phyloP scores from a whole-genome alignment of 2,797 vertebrate species.

The Philypnodon macrostomus region DNA sequence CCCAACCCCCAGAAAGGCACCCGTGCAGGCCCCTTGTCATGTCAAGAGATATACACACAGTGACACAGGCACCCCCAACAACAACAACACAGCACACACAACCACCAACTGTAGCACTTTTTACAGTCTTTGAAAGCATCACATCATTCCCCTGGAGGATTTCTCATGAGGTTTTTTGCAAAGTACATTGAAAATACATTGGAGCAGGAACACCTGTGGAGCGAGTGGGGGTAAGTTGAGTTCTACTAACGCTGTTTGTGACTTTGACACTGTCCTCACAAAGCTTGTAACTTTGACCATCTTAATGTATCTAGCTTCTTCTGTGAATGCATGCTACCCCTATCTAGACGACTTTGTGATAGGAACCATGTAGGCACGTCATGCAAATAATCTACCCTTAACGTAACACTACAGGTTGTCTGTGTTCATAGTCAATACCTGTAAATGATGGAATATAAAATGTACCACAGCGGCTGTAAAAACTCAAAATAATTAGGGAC shows the following conservation, averaged over 20 bases:
- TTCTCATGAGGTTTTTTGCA: conserved; percentile 23
- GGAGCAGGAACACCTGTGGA: not conserved
- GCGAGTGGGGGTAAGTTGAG: conserved; percentile 47
- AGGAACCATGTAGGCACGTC: no score
- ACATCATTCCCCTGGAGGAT: conserved; percentile 32
- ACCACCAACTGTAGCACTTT: conserved; percentile 22
- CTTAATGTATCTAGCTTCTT: not conserved
- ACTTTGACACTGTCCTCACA: no score
- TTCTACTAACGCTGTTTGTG: not conserved
- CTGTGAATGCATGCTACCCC: no score
- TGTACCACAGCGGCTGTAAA: no score
- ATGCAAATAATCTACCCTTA: no score
- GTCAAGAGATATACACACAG: conserved; percentile 58
- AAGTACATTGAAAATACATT: conserved; percentile 22
- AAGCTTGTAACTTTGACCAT: not conserved
- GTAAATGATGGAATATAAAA: no score
- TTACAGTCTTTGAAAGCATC: conserved; percentile 34
- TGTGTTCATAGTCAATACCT: no score
- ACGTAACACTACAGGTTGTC: no score
- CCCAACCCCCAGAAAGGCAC: conserved; percentile 27
- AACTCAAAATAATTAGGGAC: no score
- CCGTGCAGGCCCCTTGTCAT: conserved; percentile 25
- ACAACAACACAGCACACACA: conserved; percentile 19
- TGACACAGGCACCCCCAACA: conserved; percentile 23
- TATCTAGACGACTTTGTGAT: no score